Conservation (phyloP, 2,888 invertebrate genomes). For the Lutraria lutraria region DNA sequence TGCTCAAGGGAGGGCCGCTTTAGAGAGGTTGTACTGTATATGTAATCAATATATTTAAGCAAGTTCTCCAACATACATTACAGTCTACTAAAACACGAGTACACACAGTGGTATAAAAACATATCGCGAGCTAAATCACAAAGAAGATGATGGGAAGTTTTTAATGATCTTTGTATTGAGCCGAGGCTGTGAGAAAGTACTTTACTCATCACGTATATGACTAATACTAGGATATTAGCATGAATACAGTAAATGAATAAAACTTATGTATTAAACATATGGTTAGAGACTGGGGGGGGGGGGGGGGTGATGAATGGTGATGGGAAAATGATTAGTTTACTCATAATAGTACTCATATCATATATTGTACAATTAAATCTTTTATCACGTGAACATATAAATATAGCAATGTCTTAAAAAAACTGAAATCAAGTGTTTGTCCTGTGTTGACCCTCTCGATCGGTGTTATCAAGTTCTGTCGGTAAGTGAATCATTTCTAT, state of each 20-base stretch:
- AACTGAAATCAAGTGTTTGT: no score
- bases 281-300: neutral
- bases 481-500: no score
- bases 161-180: neutral
- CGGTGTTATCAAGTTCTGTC: no score
- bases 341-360: neutral
- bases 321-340: neutral
- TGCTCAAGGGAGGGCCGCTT: no score
- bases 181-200: slow-evolving; percentile 4
- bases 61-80: no score
- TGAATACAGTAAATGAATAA: neutral
- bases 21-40: no score
- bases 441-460: no score
- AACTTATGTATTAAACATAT: slow-evolving; percentile 14
- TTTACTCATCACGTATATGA: neutral
- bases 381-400: no score
- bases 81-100: no score
- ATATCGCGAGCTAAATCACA: neutral
- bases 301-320: neutral
- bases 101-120: no score
- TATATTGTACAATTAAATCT: no score
- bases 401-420: no score
- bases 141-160: neutral
- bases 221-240: neutral
- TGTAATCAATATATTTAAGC: neutral